These are phyloP conservation scores for Falco peregrinus DNA, from an alignment of 2,797 vertebrate species.

Conservation along the genomic window DNA sequence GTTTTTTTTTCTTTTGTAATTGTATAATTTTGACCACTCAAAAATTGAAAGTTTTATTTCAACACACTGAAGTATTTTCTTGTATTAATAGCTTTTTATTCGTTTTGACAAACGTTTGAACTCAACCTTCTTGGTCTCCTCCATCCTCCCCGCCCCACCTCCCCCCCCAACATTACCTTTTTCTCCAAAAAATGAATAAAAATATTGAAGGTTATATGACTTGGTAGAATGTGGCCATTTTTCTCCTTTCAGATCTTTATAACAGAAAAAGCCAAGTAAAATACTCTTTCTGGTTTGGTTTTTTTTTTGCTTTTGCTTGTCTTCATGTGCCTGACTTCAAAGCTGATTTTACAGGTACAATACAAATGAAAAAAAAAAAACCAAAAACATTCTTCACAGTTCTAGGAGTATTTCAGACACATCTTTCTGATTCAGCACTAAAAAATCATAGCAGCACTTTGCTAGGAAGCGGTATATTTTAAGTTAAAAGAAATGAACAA, in stretches of 20 bases:
- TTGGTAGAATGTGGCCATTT: not conserved
- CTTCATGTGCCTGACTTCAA: not conserved
- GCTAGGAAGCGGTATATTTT: not conserved
- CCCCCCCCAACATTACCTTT: not conserved
- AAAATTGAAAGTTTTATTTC: not conserved
- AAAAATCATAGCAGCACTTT: not conserved
- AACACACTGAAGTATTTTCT: not conserved
- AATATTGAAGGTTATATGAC: not conserved
- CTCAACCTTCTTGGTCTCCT: not conserved
- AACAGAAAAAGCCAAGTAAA: not conserved
- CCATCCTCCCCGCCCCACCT: fast-evolving
- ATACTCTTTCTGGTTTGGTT: not conserved
- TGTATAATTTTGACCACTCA: not conserved
- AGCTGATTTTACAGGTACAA: not conserved
- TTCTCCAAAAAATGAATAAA: not conserved
- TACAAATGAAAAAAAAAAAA: not conserved
- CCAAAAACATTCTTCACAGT: not conserved
- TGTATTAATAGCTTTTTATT: not conserved
- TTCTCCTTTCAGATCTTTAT: not conserved
- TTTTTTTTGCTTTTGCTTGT: not conserved
- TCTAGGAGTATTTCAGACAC: not conserved
- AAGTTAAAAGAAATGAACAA: not conserved
- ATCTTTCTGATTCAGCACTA: not conserved
- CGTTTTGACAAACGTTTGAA: not conserved
- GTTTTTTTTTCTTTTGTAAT: not conserved